Evolutionary conservation across 2,113 vertebrate species (phyloP).

Genomic region (Xiphophorus hellerii): DNA sequence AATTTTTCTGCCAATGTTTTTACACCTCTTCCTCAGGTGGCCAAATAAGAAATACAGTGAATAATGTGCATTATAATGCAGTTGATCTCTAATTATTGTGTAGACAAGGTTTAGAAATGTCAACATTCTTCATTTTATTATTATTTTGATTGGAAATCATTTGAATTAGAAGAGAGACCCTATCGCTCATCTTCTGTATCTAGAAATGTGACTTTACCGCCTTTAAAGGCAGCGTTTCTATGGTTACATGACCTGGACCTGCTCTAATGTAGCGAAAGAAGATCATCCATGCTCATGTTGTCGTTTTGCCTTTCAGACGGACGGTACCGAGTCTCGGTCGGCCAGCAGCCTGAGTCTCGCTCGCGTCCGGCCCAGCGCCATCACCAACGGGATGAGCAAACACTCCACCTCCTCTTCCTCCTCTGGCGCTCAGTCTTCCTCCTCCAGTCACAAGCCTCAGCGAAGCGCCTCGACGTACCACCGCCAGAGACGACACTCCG

Average conservation of each 20-base stretch:
- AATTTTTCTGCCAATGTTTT: no score
- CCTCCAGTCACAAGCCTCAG: conserved; percentile 86
- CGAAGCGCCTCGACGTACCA: conserved; percentile 89
- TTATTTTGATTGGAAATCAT: not conserved
- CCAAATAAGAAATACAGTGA: no score
- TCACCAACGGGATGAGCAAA: conserved; percentile 87
- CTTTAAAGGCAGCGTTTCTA: not conserved
- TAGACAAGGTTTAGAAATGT: no score
- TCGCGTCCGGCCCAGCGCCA: conserved; percentile 83
- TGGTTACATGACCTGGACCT: not conserved
- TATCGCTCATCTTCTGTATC: not conserved
- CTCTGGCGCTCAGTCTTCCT: conserved; percentile 69
- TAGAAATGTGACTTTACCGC: not conserved
- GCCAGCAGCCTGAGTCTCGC: conserved; percentile 88
- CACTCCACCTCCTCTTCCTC: conserved; percentile 74
- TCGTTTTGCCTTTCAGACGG: conserved; percentile 61
- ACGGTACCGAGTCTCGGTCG: conserved; percentile 78
- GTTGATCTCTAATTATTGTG: no score
- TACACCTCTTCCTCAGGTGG: no score
- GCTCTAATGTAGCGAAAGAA: not conserved
- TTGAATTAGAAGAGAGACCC: not conserved
- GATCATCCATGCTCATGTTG: not conserved
- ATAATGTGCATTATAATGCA: no score
- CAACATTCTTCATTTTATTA: no score
- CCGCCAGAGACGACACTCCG: conserved; percentile 91